Conservation (phyloP, 2,113 vertebrate species). For the Dunckerocampus dactyliophorus region DNA sequence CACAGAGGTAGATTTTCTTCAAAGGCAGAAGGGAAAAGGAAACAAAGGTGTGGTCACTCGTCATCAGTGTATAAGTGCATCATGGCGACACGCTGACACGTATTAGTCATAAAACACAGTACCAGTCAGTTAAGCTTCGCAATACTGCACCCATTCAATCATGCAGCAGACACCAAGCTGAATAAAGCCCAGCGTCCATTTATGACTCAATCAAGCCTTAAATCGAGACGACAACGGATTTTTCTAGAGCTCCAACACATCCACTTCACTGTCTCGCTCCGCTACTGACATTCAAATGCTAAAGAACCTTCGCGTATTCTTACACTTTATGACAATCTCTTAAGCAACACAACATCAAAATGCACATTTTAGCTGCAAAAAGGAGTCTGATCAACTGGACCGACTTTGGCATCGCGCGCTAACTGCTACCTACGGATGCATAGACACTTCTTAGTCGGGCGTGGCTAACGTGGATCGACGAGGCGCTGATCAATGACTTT, state of each 20-base stretch:
- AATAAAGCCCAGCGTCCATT: too few species aligned
- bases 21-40: slow-evolving; percentile 52
- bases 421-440: slow-evolving; percentile 48
- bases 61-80: not conserved
- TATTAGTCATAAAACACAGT: slow-evolving; percentile 12
- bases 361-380: slow-evolving; percentile 16
- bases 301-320: too few species aligned
- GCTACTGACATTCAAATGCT: too few species aligned
- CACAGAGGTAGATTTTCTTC: slow-evolving; percentile 65
- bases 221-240: too few species aligned
- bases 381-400: slow-evolving; percentile 4
- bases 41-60: slow-evolving; percentile 36
- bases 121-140: not conserved
- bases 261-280: too few species aligned
- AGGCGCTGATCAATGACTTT: slow-evolving; percentile 37
- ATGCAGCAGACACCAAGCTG: too few species aligned
- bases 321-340: too few species aligned
- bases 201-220: too few species aligned
- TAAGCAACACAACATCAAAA: slow-evolving; percentile 1
- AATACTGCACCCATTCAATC: not conserved
- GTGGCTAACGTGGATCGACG: slow-evolving; percentile 15
- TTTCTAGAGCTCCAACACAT: too few species aligned
- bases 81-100: slow-evolving; percentile 26
- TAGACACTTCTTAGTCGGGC: slow-evolving; percentile 33
- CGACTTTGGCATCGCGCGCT: slow-evolving; percentile 44